Conservation (phyloP, 92 coral and sea anemone genomes). For the Diadumene lineata region DNA sequence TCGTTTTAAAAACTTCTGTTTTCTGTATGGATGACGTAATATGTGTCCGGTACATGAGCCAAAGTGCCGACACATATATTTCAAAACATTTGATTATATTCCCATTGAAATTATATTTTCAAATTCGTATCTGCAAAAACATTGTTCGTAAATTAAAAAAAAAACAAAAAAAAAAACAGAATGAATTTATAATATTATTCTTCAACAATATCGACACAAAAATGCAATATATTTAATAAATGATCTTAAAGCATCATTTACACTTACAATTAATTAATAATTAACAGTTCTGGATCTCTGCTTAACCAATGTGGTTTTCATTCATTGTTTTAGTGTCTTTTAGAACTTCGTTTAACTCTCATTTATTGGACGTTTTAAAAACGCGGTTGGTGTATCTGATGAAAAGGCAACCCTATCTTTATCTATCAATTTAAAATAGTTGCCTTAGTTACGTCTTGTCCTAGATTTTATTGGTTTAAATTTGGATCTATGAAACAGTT, state of each 20-base stretch:
- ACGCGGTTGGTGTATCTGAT: too few species aligned
- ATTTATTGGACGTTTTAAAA: not conserved
- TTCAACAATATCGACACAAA: not conserved
- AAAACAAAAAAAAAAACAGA: too few species aligned
- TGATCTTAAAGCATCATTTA: constrained; percentile 1
- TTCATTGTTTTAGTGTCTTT: not conserved
- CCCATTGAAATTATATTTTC: too few species aligned
- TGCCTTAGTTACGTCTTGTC: not conserved
- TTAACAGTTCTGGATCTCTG: not conserved
- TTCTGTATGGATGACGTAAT: too few species aligned
- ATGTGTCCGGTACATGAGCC: too few species aligned
- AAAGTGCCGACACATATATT: too few species aligned
- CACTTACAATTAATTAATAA: constrained; percentile 4
- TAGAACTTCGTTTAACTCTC: not conserved
- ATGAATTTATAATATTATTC: too few species aligned
- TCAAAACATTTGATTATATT: too few species aligned
- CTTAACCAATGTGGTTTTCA: constrained; percentile 2
- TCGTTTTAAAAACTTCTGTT: too few species aligned
- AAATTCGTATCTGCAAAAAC: too few species aligned
- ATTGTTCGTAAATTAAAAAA: too few species aligned
- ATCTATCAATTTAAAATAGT: not conserved
- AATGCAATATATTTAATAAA: not conserved
- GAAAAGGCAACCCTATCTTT: too few species aligned
- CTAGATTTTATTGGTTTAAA: not conserved
- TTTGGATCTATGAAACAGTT: not conserved